Conservation (phyloP, 2,888 invertebrate genomes). For the Eretmocerus hayati region DNA sequence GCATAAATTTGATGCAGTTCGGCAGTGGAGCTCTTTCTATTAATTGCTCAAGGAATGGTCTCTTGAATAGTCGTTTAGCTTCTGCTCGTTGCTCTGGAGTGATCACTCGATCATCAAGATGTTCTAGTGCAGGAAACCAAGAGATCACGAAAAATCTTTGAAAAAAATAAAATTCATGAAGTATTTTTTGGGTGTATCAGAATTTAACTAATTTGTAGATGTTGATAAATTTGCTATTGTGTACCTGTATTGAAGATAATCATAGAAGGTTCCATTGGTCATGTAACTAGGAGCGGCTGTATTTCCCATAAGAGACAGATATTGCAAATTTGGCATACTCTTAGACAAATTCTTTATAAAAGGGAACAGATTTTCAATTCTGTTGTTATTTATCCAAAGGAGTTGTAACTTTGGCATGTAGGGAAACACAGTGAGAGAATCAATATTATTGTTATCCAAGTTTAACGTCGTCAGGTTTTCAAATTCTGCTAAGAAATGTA, state of each 20-base stretch:
- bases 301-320: slow-evolving; percentile 81
- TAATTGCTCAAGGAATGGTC: slow-evolving; percentile 54
- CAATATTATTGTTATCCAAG: slow-evolving; percentile 72
- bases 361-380: slow-evolving; percentile 57
- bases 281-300: slow-evolving; percentile 71
- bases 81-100: slow-evolving; percentile 59
- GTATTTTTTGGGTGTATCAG: no score
- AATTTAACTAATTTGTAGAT: no score
- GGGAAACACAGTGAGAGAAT: slow-evolving; percentile 64
- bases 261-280: slow-evolving; percentile 68
- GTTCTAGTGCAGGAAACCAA: slow-evolving; percentile 60
- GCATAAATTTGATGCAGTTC: slow-evolving; percentile 37
- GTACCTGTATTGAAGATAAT: slow-evolving; percentile 71
- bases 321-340: slow-evolving; percentile 66
- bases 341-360: slow-evolving; percentile 65
- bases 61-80: slow-evolving; percentile 56
- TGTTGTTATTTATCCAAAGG: slow-evolving; percentile 62
- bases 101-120: slow-evolving; percentile 66
- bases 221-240: no score
- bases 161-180: slow-evolving; percentile 27
- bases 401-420: slow-evolving; percentile 65
- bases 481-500: slow-evolving; percentile 67
- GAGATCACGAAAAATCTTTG: slow-evolving; percentile 67
- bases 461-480: slow-evolving; percentile 68
- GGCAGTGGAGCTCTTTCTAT: slow-evolving; percentile 38